Evolutionary conservation across 2,888 invertebrate species (phyloP).

Genomic region (Dugesia japonica): DNA sequence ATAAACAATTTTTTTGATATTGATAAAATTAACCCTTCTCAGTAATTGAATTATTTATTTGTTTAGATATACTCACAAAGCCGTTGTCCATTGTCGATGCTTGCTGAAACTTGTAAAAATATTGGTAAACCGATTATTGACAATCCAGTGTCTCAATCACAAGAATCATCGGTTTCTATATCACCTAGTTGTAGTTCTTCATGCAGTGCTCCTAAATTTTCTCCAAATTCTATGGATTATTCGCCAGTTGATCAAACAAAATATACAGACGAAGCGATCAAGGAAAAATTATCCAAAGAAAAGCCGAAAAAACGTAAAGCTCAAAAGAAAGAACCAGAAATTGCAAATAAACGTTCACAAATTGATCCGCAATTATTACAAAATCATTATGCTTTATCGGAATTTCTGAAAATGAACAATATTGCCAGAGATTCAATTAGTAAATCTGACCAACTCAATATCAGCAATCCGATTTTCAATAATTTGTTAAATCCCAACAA

Average conservation of each 20-base stretch:
- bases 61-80: neutral
- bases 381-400: neutral
- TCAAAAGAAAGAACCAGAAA: neutral
- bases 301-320: neutral
- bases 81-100: constrained; percentile 3
- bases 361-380: neutral
- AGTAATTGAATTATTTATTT: neutral
- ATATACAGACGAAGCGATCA: neutral
- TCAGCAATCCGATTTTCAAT: neutral
- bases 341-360: neutral
- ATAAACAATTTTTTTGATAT: no score
- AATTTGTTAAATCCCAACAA: neutral
- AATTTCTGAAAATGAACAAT: neutral
- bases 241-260: neutral
- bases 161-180: neutral
- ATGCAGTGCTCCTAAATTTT: constrained; percentile 4
- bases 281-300: neutral
- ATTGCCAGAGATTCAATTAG: neutral
- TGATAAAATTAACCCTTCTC: no score
- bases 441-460: neutral
- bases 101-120: constrained; percentile 1
- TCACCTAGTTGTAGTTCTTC: neutral
- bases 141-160: neutral
- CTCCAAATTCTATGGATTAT: neutral
- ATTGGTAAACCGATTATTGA: neutral